Evolutionary conservation across 2,797 vertebrate species (phyloP), one percentile per base, ranked within the genome.

Genomic region (Anniella stebbinsi): DNA sequence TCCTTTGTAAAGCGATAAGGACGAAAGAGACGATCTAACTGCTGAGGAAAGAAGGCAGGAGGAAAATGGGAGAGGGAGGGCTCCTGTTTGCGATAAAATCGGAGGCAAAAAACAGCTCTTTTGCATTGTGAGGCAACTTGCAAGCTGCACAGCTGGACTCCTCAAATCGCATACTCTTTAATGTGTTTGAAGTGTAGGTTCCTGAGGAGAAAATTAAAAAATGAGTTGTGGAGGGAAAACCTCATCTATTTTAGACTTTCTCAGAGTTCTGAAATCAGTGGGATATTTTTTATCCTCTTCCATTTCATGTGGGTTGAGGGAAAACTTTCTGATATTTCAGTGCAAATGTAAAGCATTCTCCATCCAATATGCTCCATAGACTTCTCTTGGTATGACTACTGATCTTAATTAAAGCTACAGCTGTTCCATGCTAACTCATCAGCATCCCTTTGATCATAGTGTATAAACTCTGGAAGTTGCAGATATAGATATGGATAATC

Each of bases 161-260:
- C 90, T 90, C 51, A 67, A 83, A 93, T 33, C 1, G 12, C 80
- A 30, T 0, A 0, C 83, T 85, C 84, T 75, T 88, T 33, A 0
- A 25, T 30, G 30, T n/a, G 33, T 90, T 93, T 94, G 72, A 94
- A 91, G 81, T 75, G 36, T 51, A 36, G 70, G 12, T 17, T 88
- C 85, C 87, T 54, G 67, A 63, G 54, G 69, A 90, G 87, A 93
- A 95, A 93, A 73, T n/a, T 48, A 48, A 93, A 93, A 93, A 87
- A 38, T 75, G 3, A 48, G 4, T 87, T 81, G 75, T 54, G 84
- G 21, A 57, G 81, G 51, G 89, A 93, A 70, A 91, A 87, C 2
- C 38, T 93, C 75, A 87, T 91, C 66, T 92, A 82, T 83, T 93
- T 93, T 12, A 81, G 30, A 82, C 63, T 89, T 93, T 70, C 57